Conservation (phyloP, 2,113 vertebrate genomes). For the Chinchilla lanigera region DNA sequence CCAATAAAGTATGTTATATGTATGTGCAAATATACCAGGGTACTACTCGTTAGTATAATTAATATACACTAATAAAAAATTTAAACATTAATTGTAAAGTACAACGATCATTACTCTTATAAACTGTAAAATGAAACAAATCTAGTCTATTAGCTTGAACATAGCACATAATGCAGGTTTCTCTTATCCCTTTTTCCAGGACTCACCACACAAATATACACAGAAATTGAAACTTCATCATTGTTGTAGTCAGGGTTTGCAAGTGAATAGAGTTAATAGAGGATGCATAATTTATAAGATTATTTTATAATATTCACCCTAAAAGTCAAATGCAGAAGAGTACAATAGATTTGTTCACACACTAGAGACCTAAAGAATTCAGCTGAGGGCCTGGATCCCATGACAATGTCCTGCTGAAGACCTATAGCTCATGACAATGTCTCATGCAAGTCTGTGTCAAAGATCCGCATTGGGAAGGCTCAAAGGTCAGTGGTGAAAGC, state of each 20-base stretch:
- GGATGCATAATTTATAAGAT: not conserved
- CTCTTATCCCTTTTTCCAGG: not conserved
- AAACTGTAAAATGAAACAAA: constrained; percentile 27
- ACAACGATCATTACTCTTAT: not conserved
- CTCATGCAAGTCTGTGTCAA: not conserved
- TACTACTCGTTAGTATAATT: not conserved
- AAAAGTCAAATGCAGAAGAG: not conserved
- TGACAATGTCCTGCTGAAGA: too few relatives aligned
- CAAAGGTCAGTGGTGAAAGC: not conserved
- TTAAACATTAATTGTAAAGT: not conserved
- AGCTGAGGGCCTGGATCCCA: not conserved
- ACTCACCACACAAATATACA: not conserved
- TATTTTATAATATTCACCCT: not conserved
- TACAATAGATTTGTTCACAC: not conserved
- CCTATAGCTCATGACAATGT: too few relatives aligned
- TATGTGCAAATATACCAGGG: not conserved
- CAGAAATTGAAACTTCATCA: not conserved
- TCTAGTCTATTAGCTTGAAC: constrained; percentile 2
- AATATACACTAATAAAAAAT: not conserved
- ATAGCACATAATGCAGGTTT: constrained; percentile 1
- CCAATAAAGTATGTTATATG: not conserved
- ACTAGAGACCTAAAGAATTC: not conserved
- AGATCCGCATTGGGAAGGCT: not conserved
- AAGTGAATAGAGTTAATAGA: not conserved
- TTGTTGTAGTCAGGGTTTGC: not conserved